Conservation (phyloP, 1,140 invertebrate species). For the Microvelia longipes region DNA sequence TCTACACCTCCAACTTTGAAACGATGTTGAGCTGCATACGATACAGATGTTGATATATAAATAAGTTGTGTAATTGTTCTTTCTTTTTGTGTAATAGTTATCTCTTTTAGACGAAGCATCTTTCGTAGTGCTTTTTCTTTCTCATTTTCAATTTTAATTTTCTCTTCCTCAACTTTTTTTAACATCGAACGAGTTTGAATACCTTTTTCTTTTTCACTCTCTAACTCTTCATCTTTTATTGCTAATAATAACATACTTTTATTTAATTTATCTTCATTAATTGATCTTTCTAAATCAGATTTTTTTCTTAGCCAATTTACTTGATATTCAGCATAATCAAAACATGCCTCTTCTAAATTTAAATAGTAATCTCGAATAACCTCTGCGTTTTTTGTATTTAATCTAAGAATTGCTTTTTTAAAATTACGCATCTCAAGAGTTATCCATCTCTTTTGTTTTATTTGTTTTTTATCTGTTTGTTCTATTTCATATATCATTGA, state of each 20-base stretch:
- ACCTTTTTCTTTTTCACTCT: not conserved
- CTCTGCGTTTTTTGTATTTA: not conserved
- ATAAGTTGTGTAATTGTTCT: not conserved
- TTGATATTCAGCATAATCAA: not conserved
- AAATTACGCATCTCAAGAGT: not conserved
- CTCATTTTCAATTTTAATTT: not conserved
- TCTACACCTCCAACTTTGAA: not conserved
- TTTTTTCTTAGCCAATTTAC: not conserved
- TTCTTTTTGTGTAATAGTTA: not conserved
- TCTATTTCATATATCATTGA: not conserved
- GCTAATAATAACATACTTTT: not conserved
- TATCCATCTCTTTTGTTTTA: not conserved
- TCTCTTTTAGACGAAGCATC: not conserved
- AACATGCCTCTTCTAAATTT: not conserved
- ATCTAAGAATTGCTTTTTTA: not conserved
- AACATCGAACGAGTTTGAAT: not conserved
- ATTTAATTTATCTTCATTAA: not conserved
- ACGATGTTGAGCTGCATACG: not conserved
- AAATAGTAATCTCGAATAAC: not conserved
- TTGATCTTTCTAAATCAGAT: not conserved
- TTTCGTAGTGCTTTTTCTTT: not conserved
- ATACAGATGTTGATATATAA: not conserved
- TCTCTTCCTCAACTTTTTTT: not conserved
- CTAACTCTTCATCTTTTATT: not conserved
- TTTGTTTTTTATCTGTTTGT: not conserved